A percentile compares a stretch with the other conserved stretches of the same genome.
phyloP scores from a whole-genome alignment of 2,113 vertebrate species.

The Misgurnus mizolepis region DNA sequence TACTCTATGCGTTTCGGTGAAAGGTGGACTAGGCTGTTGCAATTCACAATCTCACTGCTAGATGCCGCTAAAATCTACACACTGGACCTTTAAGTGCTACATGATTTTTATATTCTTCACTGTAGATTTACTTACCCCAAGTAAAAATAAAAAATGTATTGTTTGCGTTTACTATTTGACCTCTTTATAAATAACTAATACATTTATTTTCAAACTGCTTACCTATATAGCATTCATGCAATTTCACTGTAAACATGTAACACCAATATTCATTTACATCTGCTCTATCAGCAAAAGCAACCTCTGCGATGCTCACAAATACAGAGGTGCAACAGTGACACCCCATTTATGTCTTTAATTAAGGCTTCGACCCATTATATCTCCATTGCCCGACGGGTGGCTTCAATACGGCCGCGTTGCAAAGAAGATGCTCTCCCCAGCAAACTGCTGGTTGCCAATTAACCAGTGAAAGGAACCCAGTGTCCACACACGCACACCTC shows the following conservation, averaged over 20 bases:
- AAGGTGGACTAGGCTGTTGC: no score
- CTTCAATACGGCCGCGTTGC: constrained; percentile 1
- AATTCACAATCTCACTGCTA: no score
- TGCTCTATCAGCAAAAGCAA: not conserved
- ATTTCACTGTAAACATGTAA: not conserved
- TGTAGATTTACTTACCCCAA: no score
- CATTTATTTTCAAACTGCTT: no score
- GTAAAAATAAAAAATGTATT: no score
- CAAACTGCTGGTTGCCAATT: constrained; percentile 41
- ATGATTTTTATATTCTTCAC: no score
- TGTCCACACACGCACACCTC: constrained; percentile 51
- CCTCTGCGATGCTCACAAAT: constrained; percentile 22
- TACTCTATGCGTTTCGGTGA: no score
- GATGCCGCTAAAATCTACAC: no score
- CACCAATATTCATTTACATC: not conserved
- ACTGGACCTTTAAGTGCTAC: no score
- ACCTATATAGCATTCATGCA: not conserved
- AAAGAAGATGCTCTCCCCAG: not conserved
- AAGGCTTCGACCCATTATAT: constrained; percentile 8
- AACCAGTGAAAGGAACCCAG: constrained; percentile 35
- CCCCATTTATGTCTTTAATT: constrained; percentile 20
- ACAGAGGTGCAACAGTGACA: not conserved
- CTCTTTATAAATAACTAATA: no score
- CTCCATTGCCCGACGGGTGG: constrained; percentile 8
- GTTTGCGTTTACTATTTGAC: no score